Conservation (phyloP, 1,140 invertebrate species). For the Drepana arcuata region DNA sequence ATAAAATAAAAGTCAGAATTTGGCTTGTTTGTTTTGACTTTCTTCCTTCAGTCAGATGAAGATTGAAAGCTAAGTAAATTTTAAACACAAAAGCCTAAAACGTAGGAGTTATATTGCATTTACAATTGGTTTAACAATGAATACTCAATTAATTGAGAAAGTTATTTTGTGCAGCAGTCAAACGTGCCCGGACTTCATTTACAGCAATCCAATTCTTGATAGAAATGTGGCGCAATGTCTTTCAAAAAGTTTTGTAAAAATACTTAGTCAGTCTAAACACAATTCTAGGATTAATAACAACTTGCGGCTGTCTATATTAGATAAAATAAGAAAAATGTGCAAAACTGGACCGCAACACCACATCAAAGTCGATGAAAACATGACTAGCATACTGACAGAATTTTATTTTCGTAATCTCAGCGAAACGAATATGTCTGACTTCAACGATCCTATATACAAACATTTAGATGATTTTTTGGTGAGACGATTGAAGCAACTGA, state of each 20-base stretch:
- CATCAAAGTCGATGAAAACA: conserved; percentile 27
- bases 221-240: conserved; percentile 36
- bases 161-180: too few relatives aligned
- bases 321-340: conserved; percentile 42
- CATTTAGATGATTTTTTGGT: conserved; percentile 39
- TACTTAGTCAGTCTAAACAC: conserved; percentile 27
- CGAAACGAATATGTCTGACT: conserved; percentile 1
- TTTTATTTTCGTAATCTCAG: conserved; percentile 20
- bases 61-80: too few relatives aligned
- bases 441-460: conserved; percentile 13
- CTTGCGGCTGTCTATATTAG: conserved; percentile 27
- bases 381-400: conserved; percentile 25
- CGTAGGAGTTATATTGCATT: too few relatives aligned
- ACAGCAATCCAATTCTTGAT: conserved; percentile 41
- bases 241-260: conserved; percentile 43
- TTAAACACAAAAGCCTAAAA: too few relatives aligned
- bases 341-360: conserved; percentile 31
- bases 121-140: too few relatives aligned
- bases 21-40: too few relatives aligned
- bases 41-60: too few relatives aligned
- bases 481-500: conserved; percentile 24
- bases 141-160: conserved; percentile 40
- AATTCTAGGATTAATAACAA: conserved; percentile 28
- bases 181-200: conserved; percentile 31
- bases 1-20: too few relatives aligned